Conservation (phyloP, 2,888 invertebrate species). For the Aspidiotus rigidus region DNA sequence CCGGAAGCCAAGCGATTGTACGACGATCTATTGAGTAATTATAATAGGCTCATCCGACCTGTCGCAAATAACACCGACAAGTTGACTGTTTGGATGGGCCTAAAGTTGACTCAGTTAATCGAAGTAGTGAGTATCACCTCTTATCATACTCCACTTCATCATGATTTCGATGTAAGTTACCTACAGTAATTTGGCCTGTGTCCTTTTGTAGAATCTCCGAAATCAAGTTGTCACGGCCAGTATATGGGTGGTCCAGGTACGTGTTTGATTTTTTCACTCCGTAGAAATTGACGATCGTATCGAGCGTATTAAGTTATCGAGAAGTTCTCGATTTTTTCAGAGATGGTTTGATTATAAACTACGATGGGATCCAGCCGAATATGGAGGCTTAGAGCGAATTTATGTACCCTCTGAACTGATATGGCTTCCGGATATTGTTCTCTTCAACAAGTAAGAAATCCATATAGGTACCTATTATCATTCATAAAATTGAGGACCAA, state of each 20-base stretch:
- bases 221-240: constrained; percentile 93
- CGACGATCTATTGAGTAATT: constrained; percentile 90
- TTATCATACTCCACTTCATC: constrained; percentile 17
- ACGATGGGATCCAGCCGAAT: constrained; percentile 79
- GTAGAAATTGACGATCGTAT: not conserved
- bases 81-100: constrained; percentile 78
- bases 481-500: too few relatives aligned
- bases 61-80: constrained; percentile 88
- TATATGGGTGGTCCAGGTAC: constrained; percentile 85
- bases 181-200: not conserved
- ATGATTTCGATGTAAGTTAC: not conserved
- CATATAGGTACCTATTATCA: not conserved
- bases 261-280: constrained; percentile 34
- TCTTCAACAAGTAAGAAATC: constrained; percentile 70
- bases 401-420: constrained; percentile 94
- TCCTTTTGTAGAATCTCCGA: constrained; percentile 56
- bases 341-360: constrained; percentile 89
- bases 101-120: constrained; percentile 81
- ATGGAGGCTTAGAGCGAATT: constrained; percentile 80
- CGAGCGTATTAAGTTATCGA: not conserved
- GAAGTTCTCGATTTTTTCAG: constrained; percentile 46
- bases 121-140: constrained; percentile 54
- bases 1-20: constrained; percentile 91
- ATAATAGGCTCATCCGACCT: constrained; percentile 88
- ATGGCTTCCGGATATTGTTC: constrained; percentile 93